phyloP scores from a whole-genome alignment of 2,888 invertebrate species.

The Dione vanillae region DNA sequence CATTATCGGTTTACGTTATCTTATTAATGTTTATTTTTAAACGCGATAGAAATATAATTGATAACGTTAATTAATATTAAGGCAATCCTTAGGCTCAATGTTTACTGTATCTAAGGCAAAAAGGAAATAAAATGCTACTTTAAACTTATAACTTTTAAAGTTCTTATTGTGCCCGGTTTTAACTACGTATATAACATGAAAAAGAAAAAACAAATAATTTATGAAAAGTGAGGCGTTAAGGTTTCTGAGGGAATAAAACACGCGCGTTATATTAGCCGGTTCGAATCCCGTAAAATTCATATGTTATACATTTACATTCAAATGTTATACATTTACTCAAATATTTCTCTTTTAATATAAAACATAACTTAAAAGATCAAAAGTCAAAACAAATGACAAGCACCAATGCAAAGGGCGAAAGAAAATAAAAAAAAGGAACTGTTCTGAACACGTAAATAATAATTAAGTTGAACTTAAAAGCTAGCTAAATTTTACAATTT shows the following conservation, averaged over 20 bases:
- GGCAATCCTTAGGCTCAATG: too few relatives aligned
- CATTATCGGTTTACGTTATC: neutral
- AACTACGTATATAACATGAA: neutral
- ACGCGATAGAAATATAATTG: neutral
- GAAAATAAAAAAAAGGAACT: neutral
- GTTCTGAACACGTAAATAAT: neutral
- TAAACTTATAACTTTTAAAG: neutral
- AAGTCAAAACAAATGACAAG: neutral
- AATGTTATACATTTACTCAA: too few relatives aligned
- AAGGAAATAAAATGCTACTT: neutral
- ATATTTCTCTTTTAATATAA: too few relatives aligned
- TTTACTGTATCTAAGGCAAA: too few relatives aligned
- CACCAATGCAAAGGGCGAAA: neutral
- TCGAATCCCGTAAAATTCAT: too few relatives aligned
- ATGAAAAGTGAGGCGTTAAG: too few relatives aligned
- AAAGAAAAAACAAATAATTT: neutral
- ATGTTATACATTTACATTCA: too few relatives aligned
- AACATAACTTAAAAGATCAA: neutral
- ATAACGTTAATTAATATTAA: too few relatives aligned
- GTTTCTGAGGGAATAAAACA: too few relatives aligned
- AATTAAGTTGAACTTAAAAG: constrained; percentile 15
- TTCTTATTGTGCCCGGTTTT: neutral
- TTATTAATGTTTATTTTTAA: too few relatives aligned
- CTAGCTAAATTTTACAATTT: neutral
- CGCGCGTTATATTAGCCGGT: too few relatives aligned